A percentile compares a stretch with the other conserved stretches of the same genome.
phyloP scores from a whole-genome alignment of 1,140 invertebrate species.

The Zelostemma sp. region DNA sequence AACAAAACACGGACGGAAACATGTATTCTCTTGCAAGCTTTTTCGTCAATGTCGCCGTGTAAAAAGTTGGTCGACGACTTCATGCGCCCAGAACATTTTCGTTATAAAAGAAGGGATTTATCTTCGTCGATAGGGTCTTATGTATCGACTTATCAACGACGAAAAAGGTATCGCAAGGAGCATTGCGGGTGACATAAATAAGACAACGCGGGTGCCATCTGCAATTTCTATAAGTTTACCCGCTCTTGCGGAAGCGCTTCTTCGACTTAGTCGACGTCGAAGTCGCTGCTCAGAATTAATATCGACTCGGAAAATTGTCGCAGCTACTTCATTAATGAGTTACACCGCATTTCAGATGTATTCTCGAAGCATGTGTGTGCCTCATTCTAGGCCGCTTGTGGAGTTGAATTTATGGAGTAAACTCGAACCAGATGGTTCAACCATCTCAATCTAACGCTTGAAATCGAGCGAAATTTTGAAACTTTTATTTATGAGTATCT shows the following conservation, averaged over 20 bases:
- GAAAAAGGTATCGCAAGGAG: conserved; percentile 20
- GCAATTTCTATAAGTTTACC: conserved; percentile 2
- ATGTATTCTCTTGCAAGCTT: conserved; percentile 45
- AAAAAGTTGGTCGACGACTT: conserved; percentile 34
- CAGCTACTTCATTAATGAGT: conserved; percentile 47
- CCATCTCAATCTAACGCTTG: no score
- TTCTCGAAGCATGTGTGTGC: conserved; percentile 14
- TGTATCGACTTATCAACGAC: conserved; percentile 18
- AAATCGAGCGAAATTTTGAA: no score
- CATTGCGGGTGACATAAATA: not conserved
- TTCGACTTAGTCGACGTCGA: conserved; percentile 12
- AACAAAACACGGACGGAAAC: conserved; percentile 44
- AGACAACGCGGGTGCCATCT: conserved; percentile 1
- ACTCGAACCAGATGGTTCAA: conserved; percentile 47
- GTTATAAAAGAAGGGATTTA: conserved; percentile 34
- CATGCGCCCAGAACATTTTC: conserved; percentile 25
- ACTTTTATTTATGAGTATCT: no score
- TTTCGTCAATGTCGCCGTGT: conserved; percentile 41
- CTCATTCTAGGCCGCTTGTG: conserved; percentile 44
- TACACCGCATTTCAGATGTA: conserved; percentile 27
- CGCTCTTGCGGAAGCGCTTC: conserved; percentile 18
- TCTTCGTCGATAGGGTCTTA: conserved; percentile 30
- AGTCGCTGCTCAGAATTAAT: conserved; percentile 10
- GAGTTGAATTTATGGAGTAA: conserved; percentile 53
- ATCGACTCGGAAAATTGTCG: conserved; percentile 41